Base-by-base conservation (phyloP, 2,888 invertebrate species). In the Capitulum mitella region DNA sequence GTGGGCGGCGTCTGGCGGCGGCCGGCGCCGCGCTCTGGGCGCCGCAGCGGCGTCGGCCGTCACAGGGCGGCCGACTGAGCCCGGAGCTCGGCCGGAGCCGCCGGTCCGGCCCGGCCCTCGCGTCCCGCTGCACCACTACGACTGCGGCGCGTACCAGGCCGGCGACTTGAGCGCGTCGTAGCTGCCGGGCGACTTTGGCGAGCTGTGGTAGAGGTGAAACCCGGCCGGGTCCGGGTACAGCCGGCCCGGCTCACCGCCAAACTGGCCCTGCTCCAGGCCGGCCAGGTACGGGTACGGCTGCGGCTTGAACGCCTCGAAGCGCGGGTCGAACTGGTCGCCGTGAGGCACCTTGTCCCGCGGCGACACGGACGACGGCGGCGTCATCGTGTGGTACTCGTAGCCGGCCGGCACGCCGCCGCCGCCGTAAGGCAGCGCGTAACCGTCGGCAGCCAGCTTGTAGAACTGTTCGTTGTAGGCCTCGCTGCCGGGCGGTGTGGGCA, bases 311-410 rank as follows among this genome's bases (percentile, higher is more conserved):
- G 95, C 94, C 83, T 95, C 86, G 40, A 92, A 89, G 82, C 90
- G 89, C 19, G 90, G 87, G 12, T 88, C 89, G 83, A 89, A 88
- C 82, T 76, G 76, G 8, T 26, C 46, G 46, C 76, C 76, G 46
- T 43, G 46, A 19, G n/a, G 29, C 19, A 29, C 76, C 46, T 91
- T 94, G 84, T 97, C 96, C 81, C 96, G 89, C 0, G 97, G 97
- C 12, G 97, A 97, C 1, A 97, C 97, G 2, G 97, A 97, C 29
- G 95, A 94, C 78, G 97, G 97, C 78, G 97, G 97, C 12, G 97
- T 97, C 94, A 97, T 97, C 75, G 94, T 94, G 85, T 95, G 96
- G 84, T 86, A 83, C 81, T 86, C 84, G 83, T 82, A 43, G 83
- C 82, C 43, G 82, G 80, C 37, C 81, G 80, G 77, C 81, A 83